Evolutionary conservation across 2,797 vertebrate species (phyloP).

Genomic region (Scolopax bukidnonensis): DNA sequence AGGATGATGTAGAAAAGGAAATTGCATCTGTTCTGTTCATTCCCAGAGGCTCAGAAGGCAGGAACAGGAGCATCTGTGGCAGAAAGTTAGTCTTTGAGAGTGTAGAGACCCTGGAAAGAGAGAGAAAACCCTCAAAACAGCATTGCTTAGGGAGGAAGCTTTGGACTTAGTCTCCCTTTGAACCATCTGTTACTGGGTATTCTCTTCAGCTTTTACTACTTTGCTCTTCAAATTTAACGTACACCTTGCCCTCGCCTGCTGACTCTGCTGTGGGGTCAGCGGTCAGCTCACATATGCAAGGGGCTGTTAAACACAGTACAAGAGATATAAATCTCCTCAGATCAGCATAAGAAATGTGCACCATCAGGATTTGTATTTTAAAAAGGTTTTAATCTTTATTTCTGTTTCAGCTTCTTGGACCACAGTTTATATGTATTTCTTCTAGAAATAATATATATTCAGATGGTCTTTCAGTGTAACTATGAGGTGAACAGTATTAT

Average conservation of each 20-base stretch:
- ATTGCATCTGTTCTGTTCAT: background rate
- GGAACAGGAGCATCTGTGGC: background rate
- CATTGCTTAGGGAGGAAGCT: background rate
- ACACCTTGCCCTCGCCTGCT: background rate
- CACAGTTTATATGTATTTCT: background rate
- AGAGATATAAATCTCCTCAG: background rate
- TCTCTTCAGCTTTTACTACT: background rate
- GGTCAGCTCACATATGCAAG: background rate
- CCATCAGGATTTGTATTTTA: background rate
- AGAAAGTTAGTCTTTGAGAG: background rate
- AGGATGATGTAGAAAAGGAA: background rate
- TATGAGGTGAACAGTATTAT: background rate
- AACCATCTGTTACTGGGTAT: background rate
- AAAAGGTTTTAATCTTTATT: background rate
- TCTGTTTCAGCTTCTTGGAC: background rate
- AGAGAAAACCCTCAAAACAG: background rate
- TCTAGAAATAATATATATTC: background rate
- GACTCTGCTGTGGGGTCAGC: background rate
- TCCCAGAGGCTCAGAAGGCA: background rate
- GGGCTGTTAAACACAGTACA: background rate
- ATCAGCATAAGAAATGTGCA: background rate
- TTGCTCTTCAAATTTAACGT: background rate
- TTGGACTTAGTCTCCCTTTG: conserved; percentile 5
- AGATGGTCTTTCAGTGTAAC: background rate
- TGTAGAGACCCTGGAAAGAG: background rate